Percentiles rank a stretch among this genome's conserved stretches.
Conservation (phyloP, 1,140 invertebrate species). For the Drosophila pseudoananassae region DNA sequence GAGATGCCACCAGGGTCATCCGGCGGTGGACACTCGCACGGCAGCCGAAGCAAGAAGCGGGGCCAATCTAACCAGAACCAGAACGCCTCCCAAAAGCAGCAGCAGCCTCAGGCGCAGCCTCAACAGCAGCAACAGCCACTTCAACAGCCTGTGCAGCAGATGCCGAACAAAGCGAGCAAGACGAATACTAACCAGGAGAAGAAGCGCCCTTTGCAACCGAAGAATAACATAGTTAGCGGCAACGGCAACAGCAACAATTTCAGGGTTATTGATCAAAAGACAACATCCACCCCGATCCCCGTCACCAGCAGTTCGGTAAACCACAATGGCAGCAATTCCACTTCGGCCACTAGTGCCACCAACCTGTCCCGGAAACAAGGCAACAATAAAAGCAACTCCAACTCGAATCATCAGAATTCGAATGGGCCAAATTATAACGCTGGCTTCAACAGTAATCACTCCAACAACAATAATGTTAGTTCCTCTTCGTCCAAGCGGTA, state of each 20-base stretch:
- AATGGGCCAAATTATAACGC: constrained; percentile 16
- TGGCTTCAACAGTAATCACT: constrained; percentile 34
- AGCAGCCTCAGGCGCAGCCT: constrained; percentile 15
- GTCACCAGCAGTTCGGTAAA: constrained; percentile 18
- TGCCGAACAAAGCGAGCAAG: constrained; percentile 46
- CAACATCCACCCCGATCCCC: constrained; percentile 1
- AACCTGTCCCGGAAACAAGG: constrained; percentile 44
- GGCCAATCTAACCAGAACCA: constrained; percentile 53
- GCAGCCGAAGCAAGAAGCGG: constrained; percentile 59
- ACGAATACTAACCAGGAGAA: constrained; percentile 37
- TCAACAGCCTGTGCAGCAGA: constrained; percentile 18
- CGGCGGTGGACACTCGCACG: constrained; percentile 32
- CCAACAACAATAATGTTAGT: constrained; percentile 64
- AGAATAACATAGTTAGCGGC: constrained; percentile 22
- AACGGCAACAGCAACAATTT: constrained; percentile 16
- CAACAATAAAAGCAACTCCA: constrained; percentile 26
- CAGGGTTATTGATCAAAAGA: constrained; percentile 26
- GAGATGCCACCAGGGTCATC: constrained; percentile 29
- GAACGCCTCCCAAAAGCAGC: constrained; percentile 24
- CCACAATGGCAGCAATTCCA: constrained; percentile 18
- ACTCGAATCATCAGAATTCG: constrained; percentile 60
- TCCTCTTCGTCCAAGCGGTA: constrained; percentile 83
- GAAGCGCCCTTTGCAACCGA: constrained; percentile 48
- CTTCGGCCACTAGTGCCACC: constrained; percentile 25
- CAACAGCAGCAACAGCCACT: constrained; percentile 7